Evolutionary conservation across 2,888 invertebrate species (phyloP).

Genomic region (Drosophila paranaensis): DNA sequence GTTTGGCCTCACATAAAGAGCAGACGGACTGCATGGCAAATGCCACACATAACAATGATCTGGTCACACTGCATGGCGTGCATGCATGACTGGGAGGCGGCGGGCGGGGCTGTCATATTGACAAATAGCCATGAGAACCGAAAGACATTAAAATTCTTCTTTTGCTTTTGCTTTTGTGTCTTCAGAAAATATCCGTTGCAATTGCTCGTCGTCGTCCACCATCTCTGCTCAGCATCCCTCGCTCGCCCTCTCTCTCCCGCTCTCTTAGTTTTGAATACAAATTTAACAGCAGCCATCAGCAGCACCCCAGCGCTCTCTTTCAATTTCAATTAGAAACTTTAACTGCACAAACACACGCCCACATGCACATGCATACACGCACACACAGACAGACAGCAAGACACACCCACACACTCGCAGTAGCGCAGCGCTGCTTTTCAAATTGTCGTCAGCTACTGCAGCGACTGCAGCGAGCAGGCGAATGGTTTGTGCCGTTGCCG

Average conservation of each 20-base stretch:
- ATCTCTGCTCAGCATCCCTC: background rate
- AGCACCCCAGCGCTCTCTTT: conserved; percentile 58
- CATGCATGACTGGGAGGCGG: background rate
- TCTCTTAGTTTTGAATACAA: conserved; percentile 17
- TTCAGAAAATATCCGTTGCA: conserved; percentile 31
- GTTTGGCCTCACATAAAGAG: background rate
- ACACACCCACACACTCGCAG: conserved; percentile 28
- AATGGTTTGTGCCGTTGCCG: conserved; percentile 14
- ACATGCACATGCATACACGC: conserved; percentile 19
- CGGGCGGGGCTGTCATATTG: conserved; percentile 12
- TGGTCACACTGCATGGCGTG: conserved; percentile 22
- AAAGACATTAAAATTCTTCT: conserved; percentile 11
- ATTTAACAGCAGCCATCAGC: conserved; percentile 56
- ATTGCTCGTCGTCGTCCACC: conserved; percentile 12
- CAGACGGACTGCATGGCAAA: background rate
- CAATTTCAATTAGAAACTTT: conserved; percentile 80
- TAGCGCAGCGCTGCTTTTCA: conserved; percentile 52
- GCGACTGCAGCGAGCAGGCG: conserved; percentile 34
- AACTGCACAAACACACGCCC: conserved; percentile 55
- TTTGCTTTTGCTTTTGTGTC: background rate
- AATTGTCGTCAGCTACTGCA: conserved; percentile 60
- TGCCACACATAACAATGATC: background rate
- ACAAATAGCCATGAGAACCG: conserved; percentile 7
- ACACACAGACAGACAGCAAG: conserved; percentile 7
- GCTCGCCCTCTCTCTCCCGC: background rate